Evolutionary conservation across 2,888 invertebrate genomes (phyloP), one percentile per base, ranked within the genome.

Genomic region (Drosophila formosana): DNA sequence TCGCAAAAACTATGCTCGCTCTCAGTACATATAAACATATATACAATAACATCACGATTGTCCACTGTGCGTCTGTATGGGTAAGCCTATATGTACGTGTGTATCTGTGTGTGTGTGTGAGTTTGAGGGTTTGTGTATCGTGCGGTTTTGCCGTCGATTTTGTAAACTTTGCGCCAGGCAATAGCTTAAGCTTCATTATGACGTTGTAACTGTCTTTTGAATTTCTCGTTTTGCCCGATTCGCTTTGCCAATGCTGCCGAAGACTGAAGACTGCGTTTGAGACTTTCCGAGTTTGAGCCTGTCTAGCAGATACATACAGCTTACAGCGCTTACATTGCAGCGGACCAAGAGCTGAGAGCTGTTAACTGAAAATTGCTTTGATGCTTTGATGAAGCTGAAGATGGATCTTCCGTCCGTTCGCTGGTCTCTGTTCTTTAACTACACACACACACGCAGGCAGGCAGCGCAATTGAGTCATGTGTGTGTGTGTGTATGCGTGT

Each of bases 141-240:
- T 85, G 85, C 76, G 85, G 88, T 79, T 47, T 72, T 80, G 65
- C 66, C 68, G 71, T 71, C 76, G 85, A 84, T 86, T 80, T 82
- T 61, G 75, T 72, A 84, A 78, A 80, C 66, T 81, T 82, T 73
- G 30, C 78, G 74, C 66, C 69, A 66, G 67, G 30, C 67, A 66
- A 66, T 65, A 66, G 69, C 72, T 53, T 51, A 28, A 56, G 79
- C 86, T 69, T 88, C 85, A 88, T 88, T 68, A 86, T 88, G 88
- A 88, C 72, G 80, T 86, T 85, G 83, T 85, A 85, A 85, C 86
- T 88, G 85, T 85, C 82, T 86, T 78, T 86, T 85, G 88, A 86
- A 85, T 84, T 88, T 85, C 88, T 83, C 82, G 83, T 87, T 87
- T 84, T 84, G 85, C 87, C 82, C 83, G 83, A 87, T 83, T 87